Base-by-base conservation (phyloP, 1,140 invertebrate species). In the Lanistes nyassanus region DNA sequence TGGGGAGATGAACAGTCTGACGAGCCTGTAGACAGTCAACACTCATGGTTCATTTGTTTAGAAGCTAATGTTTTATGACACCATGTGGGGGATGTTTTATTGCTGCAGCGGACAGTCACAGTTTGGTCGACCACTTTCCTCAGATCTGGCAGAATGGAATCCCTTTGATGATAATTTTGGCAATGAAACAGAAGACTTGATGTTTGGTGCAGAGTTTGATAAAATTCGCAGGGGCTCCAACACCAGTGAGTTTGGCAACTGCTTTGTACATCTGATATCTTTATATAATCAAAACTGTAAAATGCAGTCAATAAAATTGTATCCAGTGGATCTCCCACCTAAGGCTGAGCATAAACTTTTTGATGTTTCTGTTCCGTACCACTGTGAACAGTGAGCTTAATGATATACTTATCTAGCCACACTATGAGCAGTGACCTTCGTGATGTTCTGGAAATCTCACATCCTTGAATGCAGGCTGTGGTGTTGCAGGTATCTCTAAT, bases 131-230 rank as follows among this genome's bases (percentile, higher is more conserved):
- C 92, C 92, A 53, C 83, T 93, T 37, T 93, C 92, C 69, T 91
- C 90, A 36, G 92, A 92, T 80, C 90, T 93, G 34, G 91, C 91
- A 3, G 92, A 93, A 78, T 95, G 94, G 94, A 96, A 96, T 91
- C 95, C 94, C 31, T 96, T 95, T 84, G 86, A 88, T 75, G 87
- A 88, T 73, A 87, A 86, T n/a, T 95, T 95, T 85, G 92, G 91
- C 86, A 60, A 60, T 11, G 56, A 60, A 60, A 72, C 93, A 2
- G 95, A 96, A 83, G 95, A 96, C 90, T 92, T 94, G 81, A 93
- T 95, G 81, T 96, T 96, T 89, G 95, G 95, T 73, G 94, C 94
- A 36, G 95, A 96, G 89, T 96, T 96, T 88, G 94, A 96, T 84
- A 94, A 94, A 88, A 94, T 96, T 82, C 90, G 94, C 82, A 91